phyloP scores from a whole-genome alignment of 1,140 invertebrate species.

The Aethina tumida region DNA sequence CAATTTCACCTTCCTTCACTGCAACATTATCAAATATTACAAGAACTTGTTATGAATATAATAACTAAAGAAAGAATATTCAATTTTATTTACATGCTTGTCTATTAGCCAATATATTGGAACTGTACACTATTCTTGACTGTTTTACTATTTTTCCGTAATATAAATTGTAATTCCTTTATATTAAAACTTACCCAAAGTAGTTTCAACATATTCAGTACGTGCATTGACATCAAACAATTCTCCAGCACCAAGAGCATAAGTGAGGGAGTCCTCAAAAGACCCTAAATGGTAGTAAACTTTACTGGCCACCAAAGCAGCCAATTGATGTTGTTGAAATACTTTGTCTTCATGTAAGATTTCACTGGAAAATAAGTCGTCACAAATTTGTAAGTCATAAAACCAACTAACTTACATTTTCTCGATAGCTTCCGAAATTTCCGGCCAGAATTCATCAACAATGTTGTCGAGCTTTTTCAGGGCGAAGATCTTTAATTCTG shows the following conservation, averaged over 20 bases:
- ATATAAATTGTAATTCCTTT: too few species aligned
- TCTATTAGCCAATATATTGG: too few species aligned
- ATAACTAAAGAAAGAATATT: too few species aligned
- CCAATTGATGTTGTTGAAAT: constrained; percentile 83
- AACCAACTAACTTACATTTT: constrained; percentile 65
- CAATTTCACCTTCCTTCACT: too few species aligned
- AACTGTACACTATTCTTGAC: too few species aligned
- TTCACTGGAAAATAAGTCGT: constrained; percentile 49
- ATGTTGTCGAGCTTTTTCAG: constrained; percentile 83
- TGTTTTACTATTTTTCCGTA: too few species aligned
- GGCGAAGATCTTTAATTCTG: constrained; percentile 89
- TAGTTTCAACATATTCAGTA: constrained; percentile 95
- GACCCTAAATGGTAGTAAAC: constrained; percentile 97
- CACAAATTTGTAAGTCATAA: background rate
- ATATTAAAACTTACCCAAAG: constrained; percentile 60
- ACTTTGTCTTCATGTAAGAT: constrained; percentile 87
- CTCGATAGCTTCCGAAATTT: constrained; percentile 94
- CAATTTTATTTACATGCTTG: too few species aligned
- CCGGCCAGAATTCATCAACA: constrained; percentile 97
- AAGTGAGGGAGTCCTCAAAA: constrained; percentile 91
- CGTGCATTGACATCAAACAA: constrained; percentile 89
- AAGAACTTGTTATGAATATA: too few species aligned
- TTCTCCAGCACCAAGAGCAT: constrained; percentile 85
- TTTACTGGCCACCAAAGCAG: constrained; percentile 95
- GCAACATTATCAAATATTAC: too few species aligned